Evolutionary conservation across 2,797 vertebrate species (phyloP), one percentile per base, ranked within the genome.

Genomic region (Saxicola maurus): DNA sequence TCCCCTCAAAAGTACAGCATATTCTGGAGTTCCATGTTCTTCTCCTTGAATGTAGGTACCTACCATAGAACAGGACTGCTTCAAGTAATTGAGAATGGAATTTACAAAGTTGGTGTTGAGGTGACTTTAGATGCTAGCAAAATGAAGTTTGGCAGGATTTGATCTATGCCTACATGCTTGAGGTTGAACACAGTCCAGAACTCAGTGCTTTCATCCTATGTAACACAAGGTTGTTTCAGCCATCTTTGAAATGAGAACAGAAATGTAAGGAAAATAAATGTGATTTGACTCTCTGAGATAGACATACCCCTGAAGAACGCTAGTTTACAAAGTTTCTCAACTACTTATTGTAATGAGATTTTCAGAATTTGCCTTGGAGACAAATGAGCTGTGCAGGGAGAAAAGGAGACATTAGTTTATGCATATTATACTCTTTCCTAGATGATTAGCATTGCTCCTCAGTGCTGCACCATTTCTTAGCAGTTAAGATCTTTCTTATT

Each of bases 361-460:
- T 94, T 80, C 9, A 49, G 61, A 81, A 62, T 65, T 89, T 78
- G 51, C 43, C 51, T 66, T 85, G 38, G 43, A 91, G 69, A 71
- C 51, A 89, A 49, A 38, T 53, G 65, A 87, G 19, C 65, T 69
- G 11, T 79, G 38, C 42, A 25, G 57, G 49, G 30, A 71, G 68
- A 80, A 74, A 79, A 82, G 43, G 2, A 73, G 40, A 59, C 33
- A 6, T 73, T 48, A 74, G 42, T 25, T 55, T 60, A 27, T 79
- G 33, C 33, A 21, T 35, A 51, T 60, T 60, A 37, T 13, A 21
- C 10, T 64, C 15, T 45, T 33, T 27, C 27, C 12, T 37, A 53
- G 68, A 37, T 60, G 20, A 65, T 52, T 52, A 37, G 51, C 3
- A 3, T 43, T 4, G 2, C 61, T n/a, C 68, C 28, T 75, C 35